Evolutionary conservation across 2,888 invertebrate species (phyloP).

Genomic region (Cataglyphis livida): DNA sequence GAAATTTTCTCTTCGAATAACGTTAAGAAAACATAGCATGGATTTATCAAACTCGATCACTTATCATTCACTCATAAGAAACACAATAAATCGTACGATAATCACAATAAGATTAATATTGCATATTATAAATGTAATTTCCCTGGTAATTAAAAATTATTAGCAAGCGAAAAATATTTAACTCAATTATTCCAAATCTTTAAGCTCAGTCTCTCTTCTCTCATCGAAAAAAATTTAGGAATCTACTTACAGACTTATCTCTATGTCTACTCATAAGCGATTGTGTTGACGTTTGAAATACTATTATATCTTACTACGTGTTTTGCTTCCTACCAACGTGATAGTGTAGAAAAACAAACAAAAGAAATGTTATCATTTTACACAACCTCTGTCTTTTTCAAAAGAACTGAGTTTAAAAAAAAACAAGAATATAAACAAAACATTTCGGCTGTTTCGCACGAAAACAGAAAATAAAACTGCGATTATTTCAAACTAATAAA

Average conservation of each 20-base stretch:
- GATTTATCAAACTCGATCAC: constrained; percentile 34
- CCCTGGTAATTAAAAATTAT: neutral
- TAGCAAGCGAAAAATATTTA: neutral
- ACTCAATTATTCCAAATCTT: neutral
- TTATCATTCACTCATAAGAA: constrained; percentile 13
- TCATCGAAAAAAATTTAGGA: neutral
- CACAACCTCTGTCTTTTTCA: neutral
- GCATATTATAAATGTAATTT: too few species aligned
- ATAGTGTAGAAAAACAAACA: neutral
- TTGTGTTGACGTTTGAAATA: neutral
- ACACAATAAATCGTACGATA: neutral
- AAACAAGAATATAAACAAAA: neutral
- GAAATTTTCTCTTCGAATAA: constrained; percentile 33
- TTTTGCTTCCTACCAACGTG: neutral
- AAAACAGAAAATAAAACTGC: neutral
- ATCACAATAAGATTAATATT: neutral
- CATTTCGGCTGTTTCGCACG: neutral
- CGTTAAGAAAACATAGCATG: neutral
- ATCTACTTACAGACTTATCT: neutral
- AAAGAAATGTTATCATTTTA: neutral
- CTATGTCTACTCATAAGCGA: neutral
- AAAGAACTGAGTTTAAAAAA: neutral
- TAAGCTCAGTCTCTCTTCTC: neutral
- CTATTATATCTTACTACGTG: neutral
- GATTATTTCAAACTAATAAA: neutral